phyloP scores from a whole-genome alignment of 1,140 invertebrate genomes.

The Melipona quadrifasciata region DNA sequence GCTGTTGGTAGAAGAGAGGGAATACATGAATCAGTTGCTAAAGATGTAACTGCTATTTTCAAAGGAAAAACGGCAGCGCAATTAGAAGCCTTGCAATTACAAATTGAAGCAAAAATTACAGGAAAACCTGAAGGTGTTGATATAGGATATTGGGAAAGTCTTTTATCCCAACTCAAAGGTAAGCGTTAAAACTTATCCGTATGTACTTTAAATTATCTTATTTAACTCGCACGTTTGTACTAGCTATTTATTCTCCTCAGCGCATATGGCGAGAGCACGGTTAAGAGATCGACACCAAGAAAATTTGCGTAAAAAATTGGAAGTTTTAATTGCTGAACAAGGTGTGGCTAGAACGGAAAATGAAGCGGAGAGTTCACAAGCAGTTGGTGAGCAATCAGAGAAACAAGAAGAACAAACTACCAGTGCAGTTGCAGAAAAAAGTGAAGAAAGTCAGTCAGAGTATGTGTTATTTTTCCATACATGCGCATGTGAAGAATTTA shows the following conservation, averaged over 20 bases:
- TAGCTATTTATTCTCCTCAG: conserved; percentile 78
- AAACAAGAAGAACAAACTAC: conserved; percentile 64
- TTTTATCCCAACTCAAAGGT: conserved; percentile 95
- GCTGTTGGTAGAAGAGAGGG: conserved; percentile 91
- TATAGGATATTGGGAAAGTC: conserved; percentile 98
- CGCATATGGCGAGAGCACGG: conserved; percentile 96
- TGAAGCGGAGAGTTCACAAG: conserved; percentile 68
- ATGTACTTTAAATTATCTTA: conserved; percentile 27
- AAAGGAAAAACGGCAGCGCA: conserved; percentile 96
- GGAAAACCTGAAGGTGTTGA: conserved; percentile 94
- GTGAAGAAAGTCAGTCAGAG: conserved; percentile 73
- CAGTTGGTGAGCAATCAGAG: conserved; percentile 45
- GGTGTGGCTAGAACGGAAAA: conserved; percentile 83
- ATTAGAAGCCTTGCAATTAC: conserved; percentile 90
- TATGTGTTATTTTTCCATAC: conserved; percentile 45
- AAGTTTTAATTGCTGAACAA: conserved; percentile 94
- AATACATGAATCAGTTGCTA: conserved; percentile 95
- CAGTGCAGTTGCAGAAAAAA: conserved; percentile 64
- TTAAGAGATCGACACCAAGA: conserved; percentile 96
- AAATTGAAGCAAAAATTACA: conserved; percentile 95
- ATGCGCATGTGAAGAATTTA: not conserved
- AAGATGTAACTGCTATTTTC: conserved; percentile 95
- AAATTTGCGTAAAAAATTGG: conserved; percentile 94
- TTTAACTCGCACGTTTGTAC: conserved; percentile 7
- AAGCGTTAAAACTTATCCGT: conserved; percentile 36